These are phyloP conservation scores for Magallana angulata DNA, from an alignment of 1,140 invertebrate genomes.

Conservation along the genomic window DNA sequence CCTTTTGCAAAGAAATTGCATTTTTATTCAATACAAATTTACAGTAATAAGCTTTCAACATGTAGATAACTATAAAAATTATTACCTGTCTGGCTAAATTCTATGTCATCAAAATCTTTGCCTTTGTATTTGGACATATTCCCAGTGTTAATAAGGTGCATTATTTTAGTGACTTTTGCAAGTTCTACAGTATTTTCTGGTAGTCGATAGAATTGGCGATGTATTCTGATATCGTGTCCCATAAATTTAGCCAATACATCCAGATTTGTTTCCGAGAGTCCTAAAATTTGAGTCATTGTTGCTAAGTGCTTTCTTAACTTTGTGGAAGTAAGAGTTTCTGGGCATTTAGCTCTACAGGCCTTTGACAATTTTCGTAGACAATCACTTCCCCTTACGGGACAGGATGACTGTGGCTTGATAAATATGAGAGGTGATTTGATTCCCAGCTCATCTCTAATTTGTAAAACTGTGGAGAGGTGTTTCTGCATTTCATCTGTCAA, in stretches of 20 bases:
- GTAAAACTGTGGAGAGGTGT: too few relatives aligned
- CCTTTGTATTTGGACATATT: constrained; percentile 21
- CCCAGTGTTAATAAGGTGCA: constrained; percentile 31
- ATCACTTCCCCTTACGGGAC: background rate
- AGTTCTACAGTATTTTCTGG: constrained; percentile 63
- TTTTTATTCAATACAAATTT: too few relatives aligned
- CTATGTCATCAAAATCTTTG: constrained; percentile 38
- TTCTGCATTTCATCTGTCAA: too few relatives aligned
- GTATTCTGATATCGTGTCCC: constrained; percentile 65
- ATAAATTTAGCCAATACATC: constrained; percentile 59
- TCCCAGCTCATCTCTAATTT: too few relatives aligned
- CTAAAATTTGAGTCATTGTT: constrained; percentile 51
- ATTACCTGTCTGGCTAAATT: background rate
- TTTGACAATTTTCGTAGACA: background rate
- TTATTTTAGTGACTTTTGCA: constrained; percentile 56
- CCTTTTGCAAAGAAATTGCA: too few relatives aligned
- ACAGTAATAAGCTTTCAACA: too few relatives aligned
- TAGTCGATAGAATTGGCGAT: constrained; percentile 64
- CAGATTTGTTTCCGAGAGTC: constrained; percentile 54
- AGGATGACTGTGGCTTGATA: too few relatives aligned
- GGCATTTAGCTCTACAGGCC: constrained; percentile 5
- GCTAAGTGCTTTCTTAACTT: constrained; percentile 66
- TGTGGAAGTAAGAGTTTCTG: constrained; percentile 70
- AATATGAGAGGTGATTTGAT: too few relatives aligned
- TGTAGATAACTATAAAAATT: too few relatives aligned